Base-by-base conservation (phyloP, 2,113 vertebrate species). In the Thunnus thynnus region DNA sequence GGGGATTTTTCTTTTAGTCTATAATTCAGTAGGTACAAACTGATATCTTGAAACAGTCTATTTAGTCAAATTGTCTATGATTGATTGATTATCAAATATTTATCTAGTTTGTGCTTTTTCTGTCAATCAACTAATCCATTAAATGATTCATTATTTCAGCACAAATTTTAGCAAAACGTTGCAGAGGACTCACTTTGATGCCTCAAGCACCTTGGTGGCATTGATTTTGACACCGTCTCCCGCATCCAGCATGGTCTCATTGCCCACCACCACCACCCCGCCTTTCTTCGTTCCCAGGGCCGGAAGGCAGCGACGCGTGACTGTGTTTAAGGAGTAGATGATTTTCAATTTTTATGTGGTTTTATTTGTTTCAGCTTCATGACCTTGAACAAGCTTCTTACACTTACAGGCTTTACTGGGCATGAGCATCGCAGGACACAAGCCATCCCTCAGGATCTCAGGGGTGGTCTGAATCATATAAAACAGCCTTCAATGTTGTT, bases 381-480 rank as follows among this genome's bases (percentile, higher is more conserved):
- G 47, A 48, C 1, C 13, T 11, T 48, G 32, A 30, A 65, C 3
- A 9, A 30, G 57, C 22, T 11, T 66, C 27, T 80, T 20, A 10
- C 32, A 96, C 97, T 85, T 90, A 99, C 98, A 78, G 0, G 96
- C 91, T 61, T 95, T 97, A 93, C 98, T 99, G 82, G 97, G 97
- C 22, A 93, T 94, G 44, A 99, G 79, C 91, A 97, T 92, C 2
- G 96, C 91, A 0, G 98, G 98, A 68, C 98, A 99, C 14, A 96
- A 93, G 1, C 55, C 87, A 32, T 97, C 93, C 76, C 46, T 94
- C 55, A 99, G 91, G 80, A 98, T 91, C 81, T 96, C 74, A 0
- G 86, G 0, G 25, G 85, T 11, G 13, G 51, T 79, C 98, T 98
- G 5, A 14, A 17, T 13, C 63, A 78, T 22, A 71, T 0, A 36